Evolutionary conservation across 2,888 invertebrate species (phyloP), one percentile per base, ranked within the genome.

Genomic region (Trimorus sp.): DNA sequence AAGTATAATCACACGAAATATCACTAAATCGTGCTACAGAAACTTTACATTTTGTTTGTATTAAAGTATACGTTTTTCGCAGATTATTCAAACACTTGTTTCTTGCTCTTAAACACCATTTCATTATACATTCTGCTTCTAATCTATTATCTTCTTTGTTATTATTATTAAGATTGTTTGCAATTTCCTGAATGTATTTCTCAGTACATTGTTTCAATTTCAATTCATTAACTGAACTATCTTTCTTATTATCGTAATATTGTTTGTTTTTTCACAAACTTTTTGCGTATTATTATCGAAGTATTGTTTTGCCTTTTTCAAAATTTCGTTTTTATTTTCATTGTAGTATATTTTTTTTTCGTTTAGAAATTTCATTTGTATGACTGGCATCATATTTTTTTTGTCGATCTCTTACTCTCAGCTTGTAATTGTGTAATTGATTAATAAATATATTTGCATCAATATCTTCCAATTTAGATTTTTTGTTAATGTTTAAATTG

Each of bases 11-110:
- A 11, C 6, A 26, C 7, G 42, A 56, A 5, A 45, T 11, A 42
- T 12, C 42, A 36, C 49, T 51, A 16, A 53, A 40, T 12, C 66
- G 66, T 9, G 66, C 38, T 15, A 66, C 26, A 16, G 66, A 53
- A 53, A 40, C 66, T 53, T 53, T 42, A 54, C 16, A 56, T 66
- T 66, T 75, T 36, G 15, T 75, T 75, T 66, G 58, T 4, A 75
- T 26, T 42, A 75, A 51, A 36, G 26, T 26, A 26, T 26, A 26
- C 26, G 26, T 26, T 26, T 26, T 3, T 26, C 26, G 26, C 26
- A 26, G 26, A 26, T 26, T 26, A 4, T 26, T 26, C 26, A 26
- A 2, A 2, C 45, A 45, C 2, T 45, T n/a, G n/a, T 45, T 9
- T 45, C 45, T 45, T 45, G 45, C 9, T 12, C n/a, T 12, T 12